Percentiles rank a stretch among this genome's conserved stretches.
phyloP scores from a whole-genome alignment of 2,797 vertebrate species.

The Manis crassicaudata region DNA sequence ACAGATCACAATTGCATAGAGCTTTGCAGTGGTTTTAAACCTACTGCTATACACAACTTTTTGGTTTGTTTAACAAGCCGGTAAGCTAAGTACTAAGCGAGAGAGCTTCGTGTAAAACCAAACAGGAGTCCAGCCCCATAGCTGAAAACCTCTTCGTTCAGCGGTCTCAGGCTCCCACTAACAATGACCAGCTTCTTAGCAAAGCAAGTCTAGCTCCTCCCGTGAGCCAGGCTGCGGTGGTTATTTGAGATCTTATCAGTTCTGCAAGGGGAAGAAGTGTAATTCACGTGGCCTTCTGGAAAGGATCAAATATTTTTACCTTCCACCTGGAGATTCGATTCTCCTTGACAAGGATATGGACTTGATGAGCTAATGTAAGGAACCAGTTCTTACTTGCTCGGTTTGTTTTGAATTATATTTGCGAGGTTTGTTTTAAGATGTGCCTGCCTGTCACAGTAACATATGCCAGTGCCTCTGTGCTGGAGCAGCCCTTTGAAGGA shows the following conservation, averaged over 20 bases:
- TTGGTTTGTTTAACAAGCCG: conserved; percentile 12
- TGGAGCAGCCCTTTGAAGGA: conserved; percentile 48
- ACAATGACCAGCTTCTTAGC: conserved; percentile 33
- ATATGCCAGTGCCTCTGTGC: conserved; percentile 46
- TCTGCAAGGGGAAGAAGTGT: conserved; percentile 61
- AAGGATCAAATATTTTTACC: conserved; percentile 63
- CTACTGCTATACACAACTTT: not conserved
- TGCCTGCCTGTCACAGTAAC: conserved; percentile 73
- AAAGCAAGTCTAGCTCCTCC: not conserved
- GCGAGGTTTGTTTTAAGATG: conserved; percentile 72
- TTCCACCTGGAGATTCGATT: conserved; percentile 56
- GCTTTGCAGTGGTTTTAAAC: not conserved
- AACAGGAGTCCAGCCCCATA: not conserved
- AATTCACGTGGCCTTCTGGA: conserved; percentile 66
- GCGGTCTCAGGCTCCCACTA: not conserved
- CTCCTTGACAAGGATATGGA: conserved; percentile 64
- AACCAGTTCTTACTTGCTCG: conserved; percentile 37
- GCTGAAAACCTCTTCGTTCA: not conserved
- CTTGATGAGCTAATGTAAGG: conserved; percentile 60
- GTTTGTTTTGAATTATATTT: conserved; percentile 67
- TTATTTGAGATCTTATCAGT: conserved; percentile 66
- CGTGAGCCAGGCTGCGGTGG: not conserved
- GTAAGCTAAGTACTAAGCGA: not conserved
- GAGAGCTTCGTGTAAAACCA: conserved; percentile 1
- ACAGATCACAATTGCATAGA: not conserved